Evolutionary conservation across 2,888 invertebrate genomes (phyloP).

Genomic region (Parnassius glacialis): DNA sequence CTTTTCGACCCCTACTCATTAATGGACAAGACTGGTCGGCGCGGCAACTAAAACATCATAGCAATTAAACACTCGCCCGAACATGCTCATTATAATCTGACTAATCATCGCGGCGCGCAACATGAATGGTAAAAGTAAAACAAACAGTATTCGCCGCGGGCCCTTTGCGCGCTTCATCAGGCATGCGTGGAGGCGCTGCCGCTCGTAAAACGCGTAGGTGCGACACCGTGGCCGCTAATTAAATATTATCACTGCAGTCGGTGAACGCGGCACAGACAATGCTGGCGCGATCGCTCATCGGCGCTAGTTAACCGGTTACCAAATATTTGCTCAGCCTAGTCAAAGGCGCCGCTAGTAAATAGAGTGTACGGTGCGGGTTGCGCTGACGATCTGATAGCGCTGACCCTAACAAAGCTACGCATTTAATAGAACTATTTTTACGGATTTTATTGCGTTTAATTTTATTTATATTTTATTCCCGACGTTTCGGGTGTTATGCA

Average conservation of each 20-base stretch:
- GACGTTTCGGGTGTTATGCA: too few relatives aligned
- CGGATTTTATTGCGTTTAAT: too few relatives aligned
- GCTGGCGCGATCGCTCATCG: slow-evolving; percentile 67
- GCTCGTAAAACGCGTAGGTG: slow-evolving; percentile 52
- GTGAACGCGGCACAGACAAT: slow-evolving; percentile 63
- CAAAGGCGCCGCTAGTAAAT: slow-evolving; percentile 74
- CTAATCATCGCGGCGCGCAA: slow-evolving; percentile 56
- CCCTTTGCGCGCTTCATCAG: slow-evolving; percentile 56
- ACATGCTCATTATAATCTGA: slow-evolving; percentile 56
- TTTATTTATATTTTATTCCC: too few relatives aligned
- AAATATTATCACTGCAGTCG: slow-evolving; percentile 75
- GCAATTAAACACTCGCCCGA: slow-evolving; percentile 47
- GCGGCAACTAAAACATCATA: slow-evolving; percentile 26
- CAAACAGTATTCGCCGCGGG: slow-evolving; percentile 65
- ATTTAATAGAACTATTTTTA: too few relatives aligned
- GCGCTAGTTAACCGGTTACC: slow-evolving; percentile 72
- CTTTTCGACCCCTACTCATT: too few relatives aligned
- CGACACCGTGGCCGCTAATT: slow-evolving; percentile 73
- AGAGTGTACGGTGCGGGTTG: slow-evolving; percentile 40
- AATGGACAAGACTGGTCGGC: background rate
- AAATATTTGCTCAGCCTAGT: slow-evolving; percentile 71
- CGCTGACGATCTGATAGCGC: slow-evolving; percentile 62
- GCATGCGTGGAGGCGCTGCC: slow-evolving; percentile 43
- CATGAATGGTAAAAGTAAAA: slow-evolving; percentile 58
- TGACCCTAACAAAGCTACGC: slow-evolving; percentile 28